Conservation (phyloP, 2,797 vertebrate species). For the Pachyuromys duprasi region DNA sequence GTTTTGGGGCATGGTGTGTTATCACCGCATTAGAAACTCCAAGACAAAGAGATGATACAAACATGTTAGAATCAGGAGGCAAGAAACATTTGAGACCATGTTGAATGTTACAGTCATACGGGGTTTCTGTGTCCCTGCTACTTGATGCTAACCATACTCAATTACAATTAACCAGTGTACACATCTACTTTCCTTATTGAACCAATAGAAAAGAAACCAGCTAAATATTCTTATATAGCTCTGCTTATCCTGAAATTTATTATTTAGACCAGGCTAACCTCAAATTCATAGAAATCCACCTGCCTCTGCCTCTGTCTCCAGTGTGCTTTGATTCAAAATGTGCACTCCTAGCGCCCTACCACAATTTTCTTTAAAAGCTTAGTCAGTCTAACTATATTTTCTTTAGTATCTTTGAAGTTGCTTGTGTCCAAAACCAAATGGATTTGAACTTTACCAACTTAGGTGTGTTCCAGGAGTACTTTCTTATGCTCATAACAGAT, state of each 20-base stretch:
- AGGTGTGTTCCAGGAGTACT: neutral
- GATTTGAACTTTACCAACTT: constrained; percentile 18
- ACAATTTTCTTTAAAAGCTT: neutral
- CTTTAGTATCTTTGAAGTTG: neutral
- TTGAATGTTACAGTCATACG: neutral
- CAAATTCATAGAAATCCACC: neutral
- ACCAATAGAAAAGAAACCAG: constrained; percentile 11
- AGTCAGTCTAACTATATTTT: neutral
- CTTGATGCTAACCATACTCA: neutral
- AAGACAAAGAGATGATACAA: neutral
- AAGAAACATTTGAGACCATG: neutral
- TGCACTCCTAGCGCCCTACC: neutral
- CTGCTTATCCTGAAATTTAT: neutral
- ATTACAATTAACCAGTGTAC: neutral
- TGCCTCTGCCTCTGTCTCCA: neutral
- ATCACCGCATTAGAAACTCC: neutral
- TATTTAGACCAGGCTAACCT: neutral
- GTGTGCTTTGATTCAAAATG: neutral
- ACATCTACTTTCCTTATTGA: neutral
- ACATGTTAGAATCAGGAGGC: neutral
- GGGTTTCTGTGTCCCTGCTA: neutral
- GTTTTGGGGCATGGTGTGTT: neutral
- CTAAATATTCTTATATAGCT: neutral
- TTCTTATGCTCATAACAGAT: constrained; percentile 43
- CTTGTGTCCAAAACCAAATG: constrained; percentile 31